Conservation (phyloP, 1,140 invertebrate genomes). For the Platorchestia sp. region DNA sequence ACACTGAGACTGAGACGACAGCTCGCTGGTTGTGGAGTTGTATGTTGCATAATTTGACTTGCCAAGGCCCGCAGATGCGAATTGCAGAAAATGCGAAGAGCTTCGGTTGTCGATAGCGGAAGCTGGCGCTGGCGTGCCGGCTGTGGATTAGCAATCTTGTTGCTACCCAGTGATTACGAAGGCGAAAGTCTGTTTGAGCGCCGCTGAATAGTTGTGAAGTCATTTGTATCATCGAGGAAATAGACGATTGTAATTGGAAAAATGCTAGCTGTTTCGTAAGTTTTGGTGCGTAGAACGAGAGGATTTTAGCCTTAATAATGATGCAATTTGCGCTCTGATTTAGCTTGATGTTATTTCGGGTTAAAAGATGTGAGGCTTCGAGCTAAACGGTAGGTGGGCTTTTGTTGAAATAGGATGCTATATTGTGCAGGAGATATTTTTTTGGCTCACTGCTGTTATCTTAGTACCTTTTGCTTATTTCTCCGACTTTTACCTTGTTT, state of each 20-base stretch:
- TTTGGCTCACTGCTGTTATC: too few relatives aligned
- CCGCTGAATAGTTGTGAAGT: not conserved
- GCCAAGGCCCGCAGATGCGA: too few relatives aligned
- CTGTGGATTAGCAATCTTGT: not conserved
- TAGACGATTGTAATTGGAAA: not conserved
- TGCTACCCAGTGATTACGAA: not conserved
- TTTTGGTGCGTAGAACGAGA: not conserved
- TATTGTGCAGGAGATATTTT: too few relatives aligned
- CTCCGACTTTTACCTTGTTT: too few relatives aligned
- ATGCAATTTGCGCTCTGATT: not conserved
- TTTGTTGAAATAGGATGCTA: too few relatives aligned
- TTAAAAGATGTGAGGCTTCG: too few relatives aligned
- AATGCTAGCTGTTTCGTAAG: not conserved
- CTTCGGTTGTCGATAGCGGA: not conserved
- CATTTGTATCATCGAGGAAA: not conserved
- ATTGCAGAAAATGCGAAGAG: not conserved
- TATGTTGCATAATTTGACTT: too few relatives aligned
- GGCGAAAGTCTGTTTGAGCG: not conserved
- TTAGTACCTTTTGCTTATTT: too few relatives aligned
- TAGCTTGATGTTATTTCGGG: not conserved
- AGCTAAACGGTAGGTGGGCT: too few relatives aligned
- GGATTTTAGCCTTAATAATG: not conserved
- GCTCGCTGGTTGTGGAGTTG: too few relatives aligned
- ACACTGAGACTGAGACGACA: too few relatives aligned
- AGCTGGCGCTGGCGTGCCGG: not conserved